Evolutionary conservation across 2,113 vertebrate genomes (phyloP).

Genomic region (Bubalus kerabau): DNA sequence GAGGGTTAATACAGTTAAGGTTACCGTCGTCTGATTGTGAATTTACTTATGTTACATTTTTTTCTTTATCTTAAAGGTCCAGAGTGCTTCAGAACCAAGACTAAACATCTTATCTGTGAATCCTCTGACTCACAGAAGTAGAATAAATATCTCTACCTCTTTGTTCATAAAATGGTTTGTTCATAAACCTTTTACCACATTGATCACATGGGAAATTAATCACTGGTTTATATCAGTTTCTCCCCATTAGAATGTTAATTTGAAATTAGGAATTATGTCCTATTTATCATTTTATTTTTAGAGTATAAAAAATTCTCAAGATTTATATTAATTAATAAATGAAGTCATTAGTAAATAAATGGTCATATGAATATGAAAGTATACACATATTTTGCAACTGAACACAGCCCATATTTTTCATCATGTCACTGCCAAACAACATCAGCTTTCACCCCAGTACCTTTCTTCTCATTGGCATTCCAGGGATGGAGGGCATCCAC

Average conservation of each 20-base stretch:
- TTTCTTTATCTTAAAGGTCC: neutral
- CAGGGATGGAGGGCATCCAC: slow-evolving; percentile 38
- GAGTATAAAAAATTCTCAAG: neutral
- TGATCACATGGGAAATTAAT: neutral
- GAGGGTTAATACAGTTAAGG: neutral
- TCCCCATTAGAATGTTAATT: neutral
- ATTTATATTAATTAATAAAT: neutral
- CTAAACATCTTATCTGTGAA: neutral
- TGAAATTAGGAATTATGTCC: neutral
- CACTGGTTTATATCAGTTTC: neutral
- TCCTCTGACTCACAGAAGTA: neutral
- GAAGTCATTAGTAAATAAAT: neutral
- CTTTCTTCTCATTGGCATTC: slow-evolving; percentile 53
- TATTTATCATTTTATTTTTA: neutral
- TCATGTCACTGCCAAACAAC: neutral
- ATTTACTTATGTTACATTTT: neutral
- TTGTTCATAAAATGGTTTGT: neutral
- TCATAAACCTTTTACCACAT: neutral
- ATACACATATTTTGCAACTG: neutral
- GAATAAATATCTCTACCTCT: neutral
- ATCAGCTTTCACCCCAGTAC: neutral
- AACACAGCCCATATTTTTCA: neutral
- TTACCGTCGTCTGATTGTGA: neutral
- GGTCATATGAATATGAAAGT: neutral
- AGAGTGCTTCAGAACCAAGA: neutral